These are phyloP conservation scores for Orbicella faveolata DNA, from an alignment of 64 coral and sea anemone species.

Conservation along the genomic window DNA sequence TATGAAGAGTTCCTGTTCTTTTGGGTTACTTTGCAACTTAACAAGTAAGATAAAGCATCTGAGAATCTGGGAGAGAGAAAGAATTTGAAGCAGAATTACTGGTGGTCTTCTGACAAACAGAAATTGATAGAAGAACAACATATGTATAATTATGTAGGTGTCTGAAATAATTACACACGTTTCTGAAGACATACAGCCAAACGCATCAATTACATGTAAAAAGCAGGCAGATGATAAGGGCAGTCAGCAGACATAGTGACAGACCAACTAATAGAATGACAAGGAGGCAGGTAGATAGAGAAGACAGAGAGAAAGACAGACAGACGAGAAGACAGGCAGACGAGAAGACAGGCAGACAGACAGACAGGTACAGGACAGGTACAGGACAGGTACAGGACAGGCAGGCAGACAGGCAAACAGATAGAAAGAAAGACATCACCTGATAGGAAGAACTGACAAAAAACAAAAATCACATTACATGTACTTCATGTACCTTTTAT, in stretches of 20 bases:
- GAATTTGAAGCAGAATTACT: neutral
- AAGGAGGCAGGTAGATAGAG: neutral
- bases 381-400: neutral
- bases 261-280: no score
- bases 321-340: neutral
- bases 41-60: slow-evolving; percentile 59
- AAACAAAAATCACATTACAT: no score
- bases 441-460: no score
- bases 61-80: slow-evolving; percentile 23
- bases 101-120: neutral
- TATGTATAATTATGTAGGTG: neutral
- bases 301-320: neutral
- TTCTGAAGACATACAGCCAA: neutral
- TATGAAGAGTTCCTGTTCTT: neutral
- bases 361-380: neutral
- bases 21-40: slow-evolving; percentile 6
- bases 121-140: neutral
- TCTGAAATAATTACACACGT: no score
- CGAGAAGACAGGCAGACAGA: neutral
- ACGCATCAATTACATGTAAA: neutral
- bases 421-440: no score
- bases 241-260: no score
- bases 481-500: slow-evolving; percentile 30
- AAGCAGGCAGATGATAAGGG: no score
- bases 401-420: neutral